Base-by-base conservation (phyloP, 2,888 invertebrate genomes). In the Sesia bembeciformis region DNA sequence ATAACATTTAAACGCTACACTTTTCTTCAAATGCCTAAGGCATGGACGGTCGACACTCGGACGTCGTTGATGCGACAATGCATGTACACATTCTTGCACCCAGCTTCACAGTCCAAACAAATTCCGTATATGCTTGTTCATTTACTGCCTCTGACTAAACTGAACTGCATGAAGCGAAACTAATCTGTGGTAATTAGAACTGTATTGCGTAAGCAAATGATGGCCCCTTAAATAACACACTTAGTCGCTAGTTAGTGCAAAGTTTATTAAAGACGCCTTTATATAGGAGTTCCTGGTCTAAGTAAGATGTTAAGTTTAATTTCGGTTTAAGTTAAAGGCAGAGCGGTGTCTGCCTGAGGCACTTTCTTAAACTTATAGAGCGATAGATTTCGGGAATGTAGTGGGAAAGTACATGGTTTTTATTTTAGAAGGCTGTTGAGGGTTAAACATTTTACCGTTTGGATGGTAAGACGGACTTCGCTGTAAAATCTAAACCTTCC, bases 231-330 rank as follows among this genome's bases (percentile, higher is more conserved):
- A 73, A 69, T 72, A 75, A 74, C 69, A 64, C 68, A 70, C 69
- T 75, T 67, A 69, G 65, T 56, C 64, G 67, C 66, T 65, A 65
- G 74, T 72, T 70, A 68, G 62, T 54, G 58, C 60, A 54, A 77
- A 78, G 70, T 81, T 78, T 76, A 73, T 71, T 68, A 66, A 68
- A 68, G 68, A 62, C 65, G 66, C 67, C 64, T 68, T 65, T 67
- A 66, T 65, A 53, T 40, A 49, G 23, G 2, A 23, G 52, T 55
- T 52, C 52, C 52, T 23, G 40, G 52, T 43, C 42, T 51, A 53
- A 50, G 51, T 53, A 53, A 53, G 46, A 49, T 46, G 46, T 62
- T 59, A 61, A 70, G 65, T 70, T 67, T 62, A 63, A 70, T 70
- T 70, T 68, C 62, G 57, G 63, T 61, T 66, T 65, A 68, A 70